A percentile compares a stretch with the other conserved stretches of the same genome.
Conservation (phyloP, 2,113 vertebrate genomes). For the Hemichromis elongatus region DNA sequence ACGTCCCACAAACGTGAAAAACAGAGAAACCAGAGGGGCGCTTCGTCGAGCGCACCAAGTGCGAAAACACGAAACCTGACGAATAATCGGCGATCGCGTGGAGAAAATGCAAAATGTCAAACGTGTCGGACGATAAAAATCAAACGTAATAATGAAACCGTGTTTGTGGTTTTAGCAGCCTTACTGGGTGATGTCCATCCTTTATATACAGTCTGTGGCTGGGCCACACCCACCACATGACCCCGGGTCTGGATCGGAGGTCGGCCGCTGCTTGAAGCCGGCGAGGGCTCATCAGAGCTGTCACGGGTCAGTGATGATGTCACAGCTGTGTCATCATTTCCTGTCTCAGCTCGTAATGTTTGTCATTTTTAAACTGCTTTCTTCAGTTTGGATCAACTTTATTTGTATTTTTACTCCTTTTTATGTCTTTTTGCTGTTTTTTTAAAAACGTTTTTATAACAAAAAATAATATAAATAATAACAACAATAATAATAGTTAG, state of each 20-base stretch:
- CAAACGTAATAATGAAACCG: background rate
- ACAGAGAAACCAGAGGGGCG: background rate
- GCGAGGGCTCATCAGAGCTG: too few species aligned
- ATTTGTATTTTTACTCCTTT: background rate
- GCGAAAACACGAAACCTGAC: background rate
- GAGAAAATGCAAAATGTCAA: background rate
- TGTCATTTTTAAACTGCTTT: background rate
- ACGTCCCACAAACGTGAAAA: too few species aligned
- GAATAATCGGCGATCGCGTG: background rate
- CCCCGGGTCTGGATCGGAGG: background rate
- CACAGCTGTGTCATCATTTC: background rate
- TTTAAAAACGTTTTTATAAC: background rate
- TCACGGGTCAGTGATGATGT: background rate
- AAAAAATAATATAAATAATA: too few species aligned
- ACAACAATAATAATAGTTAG: too few species aligned
- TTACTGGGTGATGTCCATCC: background rate
- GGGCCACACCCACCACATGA: rapidly evolving
- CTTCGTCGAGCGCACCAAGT: background rate
- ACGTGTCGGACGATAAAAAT: too few species aligned
- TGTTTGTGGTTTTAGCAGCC: background rate
- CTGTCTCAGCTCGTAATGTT: background rate
- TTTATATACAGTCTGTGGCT: background rate
- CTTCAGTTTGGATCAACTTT: background rate
- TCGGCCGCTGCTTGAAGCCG: background rate
- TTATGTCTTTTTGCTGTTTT: background rate